phyloP scores from a whole-genome alignment of 2,113 vertebrate genomes.

The Syngnathoides biaculeatus region DNA sequence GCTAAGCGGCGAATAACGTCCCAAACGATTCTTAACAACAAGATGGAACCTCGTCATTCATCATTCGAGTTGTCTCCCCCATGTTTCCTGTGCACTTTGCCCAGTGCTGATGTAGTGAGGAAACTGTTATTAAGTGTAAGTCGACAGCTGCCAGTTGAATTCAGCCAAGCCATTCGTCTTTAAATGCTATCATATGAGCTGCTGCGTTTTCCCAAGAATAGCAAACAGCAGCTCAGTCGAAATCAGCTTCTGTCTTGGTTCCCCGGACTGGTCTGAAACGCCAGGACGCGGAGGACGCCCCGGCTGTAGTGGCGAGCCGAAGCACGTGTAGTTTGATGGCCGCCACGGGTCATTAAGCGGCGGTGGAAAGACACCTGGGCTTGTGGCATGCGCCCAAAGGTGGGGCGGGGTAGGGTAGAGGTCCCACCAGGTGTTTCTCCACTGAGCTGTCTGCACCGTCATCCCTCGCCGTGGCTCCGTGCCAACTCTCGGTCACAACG shows the following conservation, averaged over 20 bases:
- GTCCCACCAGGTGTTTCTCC: slow-evolving; percentile 54
- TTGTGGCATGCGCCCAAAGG: slow-evolving; percentile 36
- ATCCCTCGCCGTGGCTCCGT: slow-evolving; percentile 26
- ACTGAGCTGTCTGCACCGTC: slow-evolving; percentile 40
- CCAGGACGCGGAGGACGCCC: slow-evolving; percentile 32
- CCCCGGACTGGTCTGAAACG: slow-evolving; percentile 10
- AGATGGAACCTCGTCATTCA: slow-evolving; percentile 33
- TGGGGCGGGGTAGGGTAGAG: neutral
- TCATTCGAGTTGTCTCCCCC: slow-evolving; percentile 29
- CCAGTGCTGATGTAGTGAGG: slow-evolving; percentile 47
- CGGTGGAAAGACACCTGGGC: slow-evolving; percentile 54
- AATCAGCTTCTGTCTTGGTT: slow-evolving; percentile 16
- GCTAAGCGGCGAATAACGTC: neutral
- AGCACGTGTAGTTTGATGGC: slow-evolving; percentile 28
- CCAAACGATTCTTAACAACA: neutral
- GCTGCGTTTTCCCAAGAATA: slow-evolving; percentile 39
- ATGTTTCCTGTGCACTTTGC: slow-evolving; percentile 15
- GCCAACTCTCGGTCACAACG: slow-evolving; percentile 21
- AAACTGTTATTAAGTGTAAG: slow-evolving; percentile 52
- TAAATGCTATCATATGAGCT: slow-evolving; percentile 50
- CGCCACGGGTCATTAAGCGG: slow-evolving; percentile 26
- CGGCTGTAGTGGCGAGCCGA: slow-evolving; percentile 28
- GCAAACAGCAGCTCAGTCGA: slow-evolving; percentile 35
- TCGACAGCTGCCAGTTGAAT: slow-evolving; percentile 39
- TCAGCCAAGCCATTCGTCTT: slow-evolving; percentile 45